Base-by-base conservation (phyloP, 2,113 vertebrate genomes). In the Lichenostomus cassidix region DNA sequence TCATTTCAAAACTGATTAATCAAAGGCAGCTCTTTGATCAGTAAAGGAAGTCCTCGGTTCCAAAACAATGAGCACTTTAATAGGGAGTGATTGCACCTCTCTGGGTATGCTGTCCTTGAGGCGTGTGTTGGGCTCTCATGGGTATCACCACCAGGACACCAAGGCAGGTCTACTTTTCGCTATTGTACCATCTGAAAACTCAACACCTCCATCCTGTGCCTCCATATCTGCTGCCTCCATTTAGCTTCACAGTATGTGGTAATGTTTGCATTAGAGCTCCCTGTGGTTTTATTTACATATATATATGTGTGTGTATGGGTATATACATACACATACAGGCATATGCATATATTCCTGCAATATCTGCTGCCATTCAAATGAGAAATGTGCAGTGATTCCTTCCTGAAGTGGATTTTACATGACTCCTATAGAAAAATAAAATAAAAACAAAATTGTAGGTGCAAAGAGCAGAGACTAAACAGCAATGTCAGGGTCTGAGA, bases 1-100 rank as follows among this genome's bases (percentile, higher is more conserved):
- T 89, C 18, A 39, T 89, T 94, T 87, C 64, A 60, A 89, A 87
- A 90, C 64, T 19, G 64, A 37, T 92, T 89, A 81, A 93, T 87
- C 73, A 87, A 78, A 92, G 49, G 70, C 69, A 89, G 74, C 13
- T 82, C 81, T 96, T 95, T 91, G 84, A 92, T 97, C 81, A 56
- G 65, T 21, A 49, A 60, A 86, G 81, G 15, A 87, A 89, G 35
- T 44, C 70, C 64, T 52, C 4, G 0, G 37, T 60, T 92, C 65
- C 65, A 64, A 78, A 92, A 71, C 89, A 90, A 68, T 10, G 37
- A 84, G 69, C 62, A n/a, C 44, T 64, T 78, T 56, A 47, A 64
- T 5, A 71, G 42, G 53, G 27, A 89, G 15, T 0, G 1, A 58
- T 39, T 55, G 33, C n/a, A 27, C 12, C 33, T 62, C 35, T 27